phyloP scores from a whole-genome alignment of 2,113 vertebrate genomes.

The Paratilapia polleni region DNA sequence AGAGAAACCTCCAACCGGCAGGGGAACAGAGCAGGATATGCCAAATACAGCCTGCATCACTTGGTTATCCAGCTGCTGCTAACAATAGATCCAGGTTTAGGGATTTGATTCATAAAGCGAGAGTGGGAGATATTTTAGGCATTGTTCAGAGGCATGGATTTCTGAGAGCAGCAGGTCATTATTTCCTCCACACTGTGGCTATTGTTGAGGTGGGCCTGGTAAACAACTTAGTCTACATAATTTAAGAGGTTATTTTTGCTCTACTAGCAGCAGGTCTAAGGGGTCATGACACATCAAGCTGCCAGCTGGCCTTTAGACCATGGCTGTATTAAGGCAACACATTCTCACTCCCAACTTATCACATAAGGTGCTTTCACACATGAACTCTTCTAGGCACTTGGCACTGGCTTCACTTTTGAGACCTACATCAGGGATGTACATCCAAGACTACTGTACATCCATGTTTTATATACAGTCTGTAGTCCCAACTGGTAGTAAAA shows the following conservation, averaged over 20 bases:
- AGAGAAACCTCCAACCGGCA: constrained; percentile 41
- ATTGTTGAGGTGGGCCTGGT: constrained; percentile 39
- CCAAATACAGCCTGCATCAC: constrained; percentile 54
- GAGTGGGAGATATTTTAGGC: constrained; percentile 44
- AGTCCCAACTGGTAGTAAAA: no score
- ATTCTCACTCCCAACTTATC: no score
- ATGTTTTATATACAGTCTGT: no score
- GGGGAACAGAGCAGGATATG: constrained; percentile 60
- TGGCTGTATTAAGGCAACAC: background rate
- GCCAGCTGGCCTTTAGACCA: background rate
- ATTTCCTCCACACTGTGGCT: constrained; percentile 33
- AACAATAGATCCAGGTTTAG: constrained; percentile 58
- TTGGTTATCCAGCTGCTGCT: constrained; percentile 57
- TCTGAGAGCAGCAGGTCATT: constrained; percentile 9
- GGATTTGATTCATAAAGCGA: constrained; percentile 58
- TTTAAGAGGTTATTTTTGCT: constrained; percentile 20
- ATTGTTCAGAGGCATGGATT: constrained; percentile 32
- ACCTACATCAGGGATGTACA: no score
- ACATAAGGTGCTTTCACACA: no score
- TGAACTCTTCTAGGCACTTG: no score
- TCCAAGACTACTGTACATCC: no score
- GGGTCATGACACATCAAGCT: background rate
- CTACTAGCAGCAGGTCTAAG: background rate
- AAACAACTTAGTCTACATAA: constrained; percentile 30
- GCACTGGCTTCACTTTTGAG: no score